Base-by-base conservation (phyloP, 2,888 invertebrate genomes). In the Melipona beecheii region DNA sequence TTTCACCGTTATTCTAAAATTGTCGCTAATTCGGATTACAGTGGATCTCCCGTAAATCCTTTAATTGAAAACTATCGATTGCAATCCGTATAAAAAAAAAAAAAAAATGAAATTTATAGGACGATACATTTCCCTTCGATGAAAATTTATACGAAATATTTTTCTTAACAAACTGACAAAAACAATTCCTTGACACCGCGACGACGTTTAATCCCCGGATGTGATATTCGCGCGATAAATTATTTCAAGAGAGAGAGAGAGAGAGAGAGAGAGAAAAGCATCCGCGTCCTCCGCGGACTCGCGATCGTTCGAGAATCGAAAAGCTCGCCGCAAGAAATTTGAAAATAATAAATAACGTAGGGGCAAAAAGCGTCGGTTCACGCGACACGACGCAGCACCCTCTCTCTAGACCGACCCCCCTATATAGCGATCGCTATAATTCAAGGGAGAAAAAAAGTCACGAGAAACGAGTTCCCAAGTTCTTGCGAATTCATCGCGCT, bases 401-500 rank as follows among this genome's bases (percentile, higher is more conserved):
- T 50, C 50, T 49, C 31, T 58, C 19, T 11, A 50, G 43, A 36
- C 36, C 36, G 31, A 31, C 1, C 36, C 36, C 36, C 36, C 36
- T 36, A 36, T 36, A 36, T 36, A 36, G 36, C 13, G 73, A 64
- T 52, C 64, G 50, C 64, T 52, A 52, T 64, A 64, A 73, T 64
- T 52, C 52, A 64, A 36, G 64, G 52, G 73, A 24, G 52, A 21
- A 70, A 72, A 65, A 74, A 74, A 21, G 52, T 65, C 52, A 74
- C 52, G 64, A 52, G 52, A 52, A 43, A 73, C 64, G 74, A 74
- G 36, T 31, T 62, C n/a, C 54, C 68, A 75, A 74, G 78, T 78
- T 81, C 72, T 60, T 56, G 81, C 78, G 43, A 27, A 81, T 78
- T 73, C 69, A 78, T 78, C 73, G 78, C 56, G 74, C 60, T 81